Base-by-base conservation (phyloP, 1,140 invertebrate genomes). In the Agrypnia vestita region DNA sequence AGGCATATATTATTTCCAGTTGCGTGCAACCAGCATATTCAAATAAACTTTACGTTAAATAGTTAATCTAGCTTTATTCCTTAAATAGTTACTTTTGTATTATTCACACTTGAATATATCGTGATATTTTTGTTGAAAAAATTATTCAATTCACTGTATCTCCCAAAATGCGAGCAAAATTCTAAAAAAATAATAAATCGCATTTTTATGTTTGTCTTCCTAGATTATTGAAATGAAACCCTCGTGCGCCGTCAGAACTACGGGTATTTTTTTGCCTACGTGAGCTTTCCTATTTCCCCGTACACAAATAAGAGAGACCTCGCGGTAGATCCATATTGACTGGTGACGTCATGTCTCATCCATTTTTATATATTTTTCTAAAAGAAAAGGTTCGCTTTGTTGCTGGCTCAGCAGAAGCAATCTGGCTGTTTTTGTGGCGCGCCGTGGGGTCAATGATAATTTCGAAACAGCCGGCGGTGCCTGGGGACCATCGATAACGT, bases 271-370 rank as follows among this genome's bases (percentile, higher is more conserved):
- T 71, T 71, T 71, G 46, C 19, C 46, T 17, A 71, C 67, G 67
- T 71, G 46, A 19, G 67, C 44, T 51, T 25, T 71, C 62, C 43
- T n/a, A 64, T 64, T 64, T 71, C 19, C 46, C 35, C 62, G 62
- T 67, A 67, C 49, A 71, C 67, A 71, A 71, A 71, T 51, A 71
- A 49, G 47, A 49, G 25, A 3, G 49, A 15, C 4, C 19, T 3
- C 67, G 46, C 67, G 67, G 17, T 51, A 51, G 46, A 47, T 17
- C 46, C 51, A 71, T 71, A 71, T 71, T 71, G 67, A 71, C 49
- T 71, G 46, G 67, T 71, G 67, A 71, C 67, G 67, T 71, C 67
- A 71, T 71, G 67, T 25, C 46, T 51, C 67, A 51, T 71, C 11
- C 67, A 47, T 69, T 49, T 69, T 69, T 69, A 47, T 64, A n/a